These are phyloP conservation scores for Amphiduros pacificus DNA, from an alignment of 2,888 invertebrate species.

Conservation along the genomic window DNA sequence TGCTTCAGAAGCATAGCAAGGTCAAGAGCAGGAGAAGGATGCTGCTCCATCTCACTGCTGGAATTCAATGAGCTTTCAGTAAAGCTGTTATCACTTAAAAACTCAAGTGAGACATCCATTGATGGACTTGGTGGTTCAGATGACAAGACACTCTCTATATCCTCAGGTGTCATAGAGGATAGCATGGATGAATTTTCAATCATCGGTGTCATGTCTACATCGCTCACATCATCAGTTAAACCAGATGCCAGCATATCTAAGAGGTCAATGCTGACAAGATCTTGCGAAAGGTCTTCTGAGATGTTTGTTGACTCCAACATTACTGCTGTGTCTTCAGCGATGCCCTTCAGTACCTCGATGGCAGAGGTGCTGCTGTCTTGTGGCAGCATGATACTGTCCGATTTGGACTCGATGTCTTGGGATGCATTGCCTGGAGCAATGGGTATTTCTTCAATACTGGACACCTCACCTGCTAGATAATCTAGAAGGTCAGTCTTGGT, in stretches of 20 bases:
- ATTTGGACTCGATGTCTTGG: not conserved
- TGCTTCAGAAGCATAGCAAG: not conserved
- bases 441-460: not conserved
- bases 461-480: not conserved
- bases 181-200: no score
- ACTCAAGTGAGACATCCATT: not conserved
- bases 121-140: constrained; percentile 22
- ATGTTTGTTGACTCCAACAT: not conserved
- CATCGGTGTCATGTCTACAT: no score
- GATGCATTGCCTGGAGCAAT: not conserved
- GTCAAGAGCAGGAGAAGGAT: no score
- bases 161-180: constrained; percentile 25
- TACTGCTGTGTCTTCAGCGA: not conserved
- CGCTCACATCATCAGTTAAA: no score
- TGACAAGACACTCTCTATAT: constrained; percentile 27
- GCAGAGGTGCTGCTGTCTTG: not conserved
- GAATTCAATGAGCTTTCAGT: not conserved
- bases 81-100: not conserved
- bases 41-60: not conserved
- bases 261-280: no score
- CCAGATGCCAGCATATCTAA: no score
- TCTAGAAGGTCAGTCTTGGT: not conserved
- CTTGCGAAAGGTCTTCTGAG: no score
- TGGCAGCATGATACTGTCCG: not conserved
- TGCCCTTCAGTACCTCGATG: not conserved